A percentile compares a stretch with the other conserved stretches of the same genome.
phyloP scores from a whole-genome alignment of 2,113 vertebrate species.

The Brienomyrus brachyistius region DNA sequence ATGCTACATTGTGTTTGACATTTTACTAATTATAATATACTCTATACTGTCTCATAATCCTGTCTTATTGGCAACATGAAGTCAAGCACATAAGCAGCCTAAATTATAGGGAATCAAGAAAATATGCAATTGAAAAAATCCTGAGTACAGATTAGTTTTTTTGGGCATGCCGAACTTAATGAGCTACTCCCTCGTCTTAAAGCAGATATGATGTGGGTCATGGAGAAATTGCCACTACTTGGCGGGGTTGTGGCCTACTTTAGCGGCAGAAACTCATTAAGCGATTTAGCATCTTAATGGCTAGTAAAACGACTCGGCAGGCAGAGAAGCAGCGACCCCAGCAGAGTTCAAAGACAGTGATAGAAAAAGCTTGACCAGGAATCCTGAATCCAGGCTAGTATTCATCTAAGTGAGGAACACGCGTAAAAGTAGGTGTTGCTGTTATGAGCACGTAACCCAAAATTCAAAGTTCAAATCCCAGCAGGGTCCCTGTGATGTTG shows the following conservation, averaged over 20 bases:
- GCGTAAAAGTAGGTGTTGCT: background rate
- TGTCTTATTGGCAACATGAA: background rate
- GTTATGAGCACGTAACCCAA: background rate
- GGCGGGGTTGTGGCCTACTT: background rate
- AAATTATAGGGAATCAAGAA: background rate
- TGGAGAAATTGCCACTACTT: background rate
- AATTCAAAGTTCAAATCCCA: background rate
- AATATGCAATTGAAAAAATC: background rate
- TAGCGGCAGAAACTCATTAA: background rate
- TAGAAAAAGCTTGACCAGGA: background rate
- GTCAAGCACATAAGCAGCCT: background rate
- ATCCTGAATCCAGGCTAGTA: background rate
- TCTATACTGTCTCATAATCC: background rate
- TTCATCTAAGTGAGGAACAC: background rate
- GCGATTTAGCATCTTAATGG: background rate
- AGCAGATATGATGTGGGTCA: background rate
- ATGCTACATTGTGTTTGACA: background rate
- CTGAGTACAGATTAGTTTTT: background rate
- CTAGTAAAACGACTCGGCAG: background rate
- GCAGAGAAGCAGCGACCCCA: background rate
- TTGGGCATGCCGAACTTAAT: background rate
- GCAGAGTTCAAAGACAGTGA: background rate
- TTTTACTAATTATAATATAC: background rate
- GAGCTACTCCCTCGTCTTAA: background rate
- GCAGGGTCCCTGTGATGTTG: background rate